Conservation (phyloP, 2,888 invertebrate species). For the Desoria tigrina region DNA sequence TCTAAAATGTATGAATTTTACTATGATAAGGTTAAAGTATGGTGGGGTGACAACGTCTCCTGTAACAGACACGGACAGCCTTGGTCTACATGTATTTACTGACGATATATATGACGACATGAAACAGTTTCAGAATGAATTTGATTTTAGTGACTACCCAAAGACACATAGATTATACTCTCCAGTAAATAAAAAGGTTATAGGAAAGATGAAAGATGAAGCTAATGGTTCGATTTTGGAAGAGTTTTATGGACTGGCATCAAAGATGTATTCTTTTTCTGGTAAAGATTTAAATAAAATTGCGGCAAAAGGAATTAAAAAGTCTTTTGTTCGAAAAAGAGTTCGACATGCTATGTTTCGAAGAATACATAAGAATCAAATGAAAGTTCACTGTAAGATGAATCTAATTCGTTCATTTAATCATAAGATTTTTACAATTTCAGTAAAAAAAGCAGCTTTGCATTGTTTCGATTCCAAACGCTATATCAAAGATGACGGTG, state of each 20-base stretch:
- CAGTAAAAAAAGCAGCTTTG: constrained; percentile 18
- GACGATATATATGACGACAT: constrained; percentile 33
- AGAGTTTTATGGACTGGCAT: constrained; percentile 48
- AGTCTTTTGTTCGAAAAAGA: constrained; percentile 10
- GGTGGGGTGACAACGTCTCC: constrained; percentile 17
- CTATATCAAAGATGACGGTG: constrained; percentile 30
- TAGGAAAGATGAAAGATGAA: constrained; percentile 54
- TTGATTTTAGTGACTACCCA: constrained; percentile 39
- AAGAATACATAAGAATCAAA: constrained; percentile 15
- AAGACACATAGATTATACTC: constrained; percentile 19
- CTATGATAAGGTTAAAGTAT: constrained; percentile 27
- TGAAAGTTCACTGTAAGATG: constrained; percentile 1
- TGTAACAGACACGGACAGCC: constrained; percentile 36
- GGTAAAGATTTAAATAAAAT: constrained; percentile 25
- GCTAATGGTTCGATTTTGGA: constrained; percentile 32
- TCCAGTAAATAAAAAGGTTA: constrained; percentile 41
- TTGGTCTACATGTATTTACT: constrained; percentile 40
- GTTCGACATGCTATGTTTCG: constrained; percentile 15
- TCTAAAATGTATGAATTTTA: constrained; percentile 28
- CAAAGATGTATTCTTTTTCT: constrained; percentile 31
- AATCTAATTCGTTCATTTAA: constrained; percentile 25
- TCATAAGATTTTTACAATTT: constrained; percentile 24
- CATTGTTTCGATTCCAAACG: constrained; percentile 35
- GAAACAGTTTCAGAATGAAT: constrained; percentile 5
- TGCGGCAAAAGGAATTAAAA: constrained; percentile 38